These are phyloP conservation scores for Malurus melanocephalus DNA, from an alignment of 2,113 vertebrate genomes.

Conservation along the genomic window DNA sequence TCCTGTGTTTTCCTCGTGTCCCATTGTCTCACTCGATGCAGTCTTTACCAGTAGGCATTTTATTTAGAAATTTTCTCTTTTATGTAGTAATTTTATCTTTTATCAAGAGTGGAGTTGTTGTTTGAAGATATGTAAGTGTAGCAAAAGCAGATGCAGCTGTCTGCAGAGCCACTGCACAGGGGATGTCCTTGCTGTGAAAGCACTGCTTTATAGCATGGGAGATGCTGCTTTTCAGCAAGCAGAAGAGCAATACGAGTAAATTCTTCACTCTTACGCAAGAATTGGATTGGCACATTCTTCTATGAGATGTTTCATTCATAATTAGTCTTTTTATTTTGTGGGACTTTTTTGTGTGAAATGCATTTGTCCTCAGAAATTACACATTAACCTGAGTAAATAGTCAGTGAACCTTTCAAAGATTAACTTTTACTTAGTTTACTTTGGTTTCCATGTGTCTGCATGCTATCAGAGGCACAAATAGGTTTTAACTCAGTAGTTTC, in stretches of 20 bases:
- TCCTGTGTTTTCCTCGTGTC: background rate
- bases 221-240: background rate
- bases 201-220: background rate
- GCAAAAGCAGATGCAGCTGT: background rate
- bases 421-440: slow-evolving; percentile 21
- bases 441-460: background rate
- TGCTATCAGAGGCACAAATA: background rate
- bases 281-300: background rate
- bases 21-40: background rate
- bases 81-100: background rate
- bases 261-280: background rate
- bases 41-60: background rate
- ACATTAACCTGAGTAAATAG: slow-evolving; percentile 31
- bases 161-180: background rate
- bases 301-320: background rate
- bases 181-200: background rate
- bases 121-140: background rate
- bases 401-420: slow-evolving; percentile 19
- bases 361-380: slow-evolving; percentile 4
- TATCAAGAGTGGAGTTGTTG: background rate
- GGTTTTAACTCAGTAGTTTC: background rate
- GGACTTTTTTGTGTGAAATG: background rate
- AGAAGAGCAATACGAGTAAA: background rate
- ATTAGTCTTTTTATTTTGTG: background rate
- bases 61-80: background rate